phyloP scores from a whole-genome alignment of 2,888 invertebrate genomes.

The Parnassius orleans region DNA sequence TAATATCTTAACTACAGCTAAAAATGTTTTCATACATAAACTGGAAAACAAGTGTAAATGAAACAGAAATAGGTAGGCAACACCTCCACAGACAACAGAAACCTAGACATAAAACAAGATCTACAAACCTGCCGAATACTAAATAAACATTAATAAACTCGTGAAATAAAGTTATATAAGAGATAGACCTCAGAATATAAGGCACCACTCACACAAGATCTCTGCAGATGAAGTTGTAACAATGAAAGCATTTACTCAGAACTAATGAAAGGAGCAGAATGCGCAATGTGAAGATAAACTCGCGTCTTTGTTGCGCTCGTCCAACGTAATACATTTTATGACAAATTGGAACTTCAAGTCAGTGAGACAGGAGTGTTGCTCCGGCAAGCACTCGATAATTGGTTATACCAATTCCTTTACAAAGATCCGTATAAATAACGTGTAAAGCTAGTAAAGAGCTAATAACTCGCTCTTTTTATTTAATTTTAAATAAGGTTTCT shows the following conservation, averaged over 20 bases:
- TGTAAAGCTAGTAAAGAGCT: constrained; percentile 8
- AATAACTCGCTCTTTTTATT: constrained; percentile 15
- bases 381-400: constrained; percentile 42
- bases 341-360: constrained; percentile 64
- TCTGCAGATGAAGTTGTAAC: constrained; percentile 54
- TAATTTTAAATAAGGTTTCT: constrained; percentile 2
- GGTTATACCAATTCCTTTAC: constrained; percentile 22
- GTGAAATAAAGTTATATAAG: constrained; percentile 26
- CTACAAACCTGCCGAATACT: too few species aligned
- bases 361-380: constrained; percentile 44
- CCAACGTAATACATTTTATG: constrained; percentile 59
- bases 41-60: too few species aligned
- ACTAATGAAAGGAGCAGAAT: constrained; percentile 40
- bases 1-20: too few species aligned
- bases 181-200: constrained; percentile 9
- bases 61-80: too few species aligned
- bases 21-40: too few species aligned
- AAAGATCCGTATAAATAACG: constrained; percentile 29
- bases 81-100: too few species aligned
- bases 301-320: constrained; percentile 48
- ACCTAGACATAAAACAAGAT: too few species aligned
- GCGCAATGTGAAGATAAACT: constrained; percentile 35
- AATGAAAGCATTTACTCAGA: constrained; percentile 48
- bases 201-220: constrained; percentile 27
- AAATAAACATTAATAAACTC: too few species aligned